Conservation (phyloP, 2,888 invertebrate species). For the Eupelmus urozonus region DNA sequence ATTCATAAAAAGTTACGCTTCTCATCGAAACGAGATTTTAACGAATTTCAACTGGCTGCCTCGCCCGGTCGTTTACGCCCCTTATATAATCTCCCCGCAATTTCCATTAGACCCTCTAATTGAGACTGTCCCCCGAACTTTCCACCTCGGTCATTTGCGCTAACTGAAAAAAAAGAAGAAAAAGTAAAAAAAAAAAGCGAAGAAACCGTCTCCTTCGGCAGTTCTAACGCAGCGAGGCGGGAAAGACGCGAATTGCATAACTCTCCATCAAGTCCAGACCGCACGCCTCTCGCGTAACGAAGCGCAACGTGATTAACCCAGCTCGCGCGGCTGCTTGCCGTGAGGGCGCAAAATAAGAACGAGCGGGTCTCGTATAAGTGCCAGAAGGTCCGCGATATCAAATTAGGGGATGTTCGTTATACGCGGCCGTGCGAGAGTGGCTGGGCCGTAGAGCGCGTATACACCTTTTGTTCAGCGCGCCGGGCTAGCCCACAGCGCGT, state of each 20-base stretch:
- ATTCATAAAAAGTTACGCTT: conserved; percentile 37
- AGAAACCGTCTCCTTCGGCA: no score
- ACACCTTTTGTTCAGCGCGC: conserved; percentile 24
- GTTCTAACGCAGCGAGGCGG: no score
- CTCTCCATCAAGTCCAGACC: conserved; percentile 23
- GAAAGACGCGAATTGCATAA: conserved; percentile 15
- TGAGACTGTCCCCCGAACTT: conserved; percentile 28
- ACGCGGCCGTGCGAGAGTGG: no score
- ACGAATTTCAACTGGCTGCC: conserved; percentile 47
- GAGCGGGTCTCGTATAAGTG: neutral
- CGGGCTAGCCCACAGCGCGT: neutral
- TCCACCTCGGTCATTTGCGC: no score
- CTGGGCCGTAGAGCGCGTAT: neutral
- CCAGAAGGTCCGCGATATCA: conserved; percentile 7
- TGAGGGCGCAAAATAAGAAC: neutral
- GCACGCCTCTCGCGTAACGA: no score
- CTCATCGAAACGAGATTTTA: conserved; percentile 53
- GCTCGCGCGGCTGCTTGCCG: neutral
- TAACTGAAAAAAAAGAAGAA: neutral
- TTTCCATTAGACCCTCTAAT: conserved; percentile 49
- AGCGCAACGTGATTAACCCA: conserved; percentile 31
- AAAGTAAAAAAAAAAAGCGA: neutral
- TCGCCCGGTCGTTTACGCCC: conserved; percentile 3
- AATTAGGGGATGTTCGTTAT: conserved; percentile 27
- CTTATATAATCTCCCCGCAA: conserved; percentile 32